Evolutionary conservation across 2,888 invertebrate genomes (phyloP).

Genomic region (Ischnus inquisitorius): DNA sequence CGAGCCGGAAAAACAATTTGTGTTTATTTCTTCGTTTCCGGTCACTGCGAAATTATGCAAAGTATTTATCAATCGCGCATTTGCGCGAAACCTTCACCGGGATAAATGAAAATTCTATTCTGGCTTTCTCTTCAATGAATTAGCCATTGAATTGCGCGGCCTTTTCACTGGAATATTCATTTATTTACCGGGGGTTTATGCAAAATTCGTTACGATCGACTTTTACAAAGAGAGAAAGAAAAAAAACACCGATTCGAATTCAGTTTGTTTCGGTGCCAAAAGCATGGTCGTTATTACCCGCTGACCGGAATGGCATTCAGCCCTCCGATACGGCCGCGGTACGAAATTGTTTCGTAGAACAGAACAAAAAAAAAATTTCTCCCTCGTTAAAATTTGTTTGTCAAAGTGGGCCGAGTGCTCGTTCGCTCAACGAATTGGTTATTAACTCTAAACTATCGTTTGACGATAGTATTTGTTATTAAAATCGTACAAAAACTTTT

Average conservation of each 20-base stretch:
- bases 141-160: too few relatives aligned
- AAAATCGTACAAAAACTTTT: background rate
- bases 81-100: too few relatives aligned
- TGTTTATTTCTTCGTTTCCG: too few relatives aligned
- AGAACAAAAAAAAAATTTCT: background rate
- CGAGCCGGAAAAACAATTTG: too few relatives aligned
- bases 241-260: background rate
- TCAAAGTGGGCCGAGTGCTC: background rate
- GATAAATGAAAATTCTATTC: background rate
- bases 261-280: background rate
- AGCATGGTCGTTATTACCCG: background rate
- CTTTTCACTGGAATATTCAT: too few relatives aligned
- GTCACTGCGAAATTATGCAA: background rate
- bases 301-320: slow-evolving; percentile 1
- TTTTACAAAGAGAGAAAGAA: background rate
- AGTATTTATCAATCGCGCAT: background rate
- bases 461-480: background rate
- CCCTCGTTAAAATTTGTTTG: background rate
- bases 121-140: background rate
- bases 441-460: background rate
- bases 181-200: too few relatives aligned
- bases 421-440: background rate
- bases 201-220: background rate
- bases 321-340: background rate
- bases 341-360: background rate